Evolutionary conservation across 2,797 vertebrate genomes (phyloP).

Genomic region (Acanthopagrus latus): DNA sequence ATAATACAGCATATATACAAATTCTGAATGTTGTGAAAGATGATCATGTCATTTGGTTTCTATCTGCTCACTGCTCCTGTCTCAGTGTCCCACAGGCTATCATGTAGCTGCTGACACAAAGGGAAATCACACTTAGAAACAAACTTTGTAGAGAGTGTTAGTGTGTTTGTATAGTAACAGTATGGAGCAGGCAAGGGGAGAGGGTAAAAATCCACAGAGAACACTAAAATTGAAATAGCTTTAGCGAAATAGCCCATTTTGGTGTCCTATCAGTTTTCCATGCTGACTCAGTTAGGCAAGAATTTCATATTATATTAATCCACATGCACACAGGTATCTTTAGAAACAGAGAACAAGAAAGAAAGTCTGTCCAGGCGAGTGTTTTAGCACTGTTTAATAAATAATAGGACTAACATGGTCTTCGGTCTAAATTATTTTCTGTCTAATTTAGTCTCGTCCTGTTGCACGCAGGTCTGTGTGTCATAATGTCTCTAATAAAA

Average conservation of each 20-base stretch:
- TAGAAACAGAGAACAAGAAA: too few relatives aligned
- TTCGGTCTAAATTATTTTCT: too few relatives aligned
- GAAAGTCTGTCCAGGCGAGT: too few relatives aligned
- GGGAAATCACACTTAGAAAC: not conserved
- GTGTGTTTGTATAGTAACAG: slow-evolving; percentile 9
- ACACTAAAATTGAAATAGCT: slow-evolving; percentile 24
- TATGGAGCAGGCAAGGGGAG: slow-evolving; percentile 10
- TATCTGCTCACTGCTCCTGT: not conserved
- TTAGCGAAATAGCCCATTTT: slow-evolving; percentile 13
- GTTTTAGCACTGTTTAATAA: too few relatives aligned
- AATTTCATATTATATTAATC: not conserved
- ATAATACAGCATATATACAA: too few relatives aligned
- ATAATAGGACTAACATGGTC: too few relatives aligned
- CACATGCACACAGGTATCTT: too few relatives aligned
- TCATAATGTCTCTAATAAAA: too few relatives aligned
- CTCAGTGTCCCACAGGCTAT: not conserved
- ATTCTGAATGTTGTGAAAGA: not conserved
- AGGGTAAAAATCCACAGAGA: slow-evolving; percentile 14
- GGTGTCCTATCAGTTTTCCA: slow-evolving; percentile 5
- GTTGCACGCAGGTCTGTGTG: too few relatives aligned
- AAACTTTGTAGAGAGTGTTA: not conserved
- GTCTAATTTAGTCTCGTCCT: too few relatives aligned
- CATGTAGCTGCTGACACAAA: slow-evolving; percentile 13
- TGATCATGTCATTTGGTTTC: too few relatives aligned
- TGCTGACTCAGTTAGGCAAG: slow-evolving; percentile 13